These are phyloP conservation scores for Portunus trituberculatus DNA, from an alignment of 1,140 invertebrate genomes.

Conservation along the genomic window DNA sequence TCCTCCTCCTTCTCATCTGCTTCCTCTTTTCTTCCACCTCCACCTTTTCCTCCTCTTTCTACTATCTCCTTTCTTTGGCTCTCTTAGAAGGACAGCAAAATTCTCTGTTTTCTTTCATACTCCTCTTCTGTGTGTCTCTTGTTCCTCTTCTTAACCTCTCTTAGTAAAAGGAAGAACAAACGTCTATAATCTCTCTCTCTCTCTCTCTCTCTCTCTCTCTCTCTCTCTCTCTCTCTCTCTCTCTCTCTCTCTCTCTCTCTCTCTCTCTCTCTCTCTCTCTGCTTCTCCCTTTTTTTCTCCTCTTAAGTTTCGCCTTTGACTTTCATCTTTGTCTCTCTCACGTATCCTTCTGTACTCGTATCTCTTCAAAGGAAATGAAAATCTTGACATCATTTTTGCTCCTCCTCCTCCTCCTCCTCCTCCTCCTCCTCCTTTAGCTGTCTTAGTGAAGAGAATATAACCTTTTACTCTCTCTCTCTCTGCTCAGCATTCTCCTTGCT, in stretches of 20 bases:
- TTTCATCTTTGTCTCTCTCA: not conserved
- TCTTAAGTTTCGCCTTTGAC: not conserved
- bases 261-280: not conserved
- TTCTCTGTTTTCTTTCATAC: not conserved
- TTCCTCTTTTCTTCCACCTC: too few relatives aligned
- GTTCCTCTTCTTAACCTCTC: not conserved
- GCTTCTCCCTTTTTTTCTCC: not conserved
- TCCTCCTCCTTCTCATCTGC: too few relatives aligned
- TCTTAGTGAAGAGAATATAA: not conserved
- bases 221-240: not conserved
- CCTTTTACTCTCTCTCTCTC: too few relatives aligned
- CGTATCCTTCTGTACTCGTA: not conserved
- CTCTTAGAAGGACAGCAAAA: not conserved
- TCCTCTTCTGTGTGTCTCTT: not conserved
- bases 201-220: not conserved
- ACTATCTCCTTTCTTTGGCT: not conserved
- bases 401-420: not conserved
- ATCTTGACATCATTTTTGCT: not conserved
- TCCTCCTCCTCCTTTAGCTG: not conserved
- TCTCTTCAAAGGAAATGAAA: not conserved
- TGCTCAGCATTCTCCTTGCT: not conserved
- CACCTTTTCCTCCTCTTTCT: not conserved
- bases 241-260: not conserved
- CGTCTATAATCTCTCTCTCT: not conserved
- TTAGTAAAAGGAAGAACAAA: not conserved